phyloP scores from a whole-genome alignment of 2,888 invertebrate genomes.

The Glomeris marginata region DNA sequence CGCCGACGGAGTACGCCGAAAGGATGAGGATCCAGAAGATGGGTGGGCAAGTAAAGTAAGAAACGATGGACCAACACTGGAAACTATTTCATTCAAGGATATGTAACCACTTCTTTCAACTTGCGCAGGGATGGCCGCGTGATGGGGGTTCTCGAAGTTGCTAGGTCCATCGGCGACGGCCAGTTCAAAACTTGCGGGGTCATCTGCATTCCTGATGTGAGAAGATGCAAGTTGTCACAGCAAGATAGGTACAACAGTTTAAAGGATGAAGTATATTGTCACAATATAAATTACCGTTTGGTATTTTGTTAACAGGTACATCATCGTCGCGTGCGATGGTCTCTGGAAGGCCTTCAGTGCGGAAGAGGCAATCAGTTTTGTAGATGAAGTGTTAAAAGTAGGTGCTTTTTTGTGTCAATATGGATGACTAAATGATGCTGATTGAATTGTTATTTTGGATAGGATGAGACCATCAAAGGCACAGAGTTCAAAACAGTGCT shows the following conservation, averaged over 20 bases:
- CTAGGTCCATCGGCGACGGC: constrained; percentile 37
- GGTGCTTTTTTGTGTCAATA: too few species aligned
- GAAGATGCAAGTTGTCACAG: constrained; percentile 32
- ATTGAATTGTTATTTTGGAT: too few species aligned
- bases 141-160: constrained; percentile 34
- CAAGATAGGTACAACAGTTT: constrained; percentile 28
- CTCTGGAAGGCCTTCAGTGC: constrained; percentile 37
- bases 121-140: constrained; percentile 28
- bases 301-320: constrained; percentile 27
- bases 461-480: constrained; percentile 1
- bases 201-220: constrained; percentile 34
- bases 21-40: constrained; percentile 36
- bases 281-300: not conserved
- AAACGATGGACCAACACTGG: too few species aligned
- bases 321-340: constrained; percentile 38
- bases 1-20: constrained; percentile 34
- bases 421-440: too few species aligned
- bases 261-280: too few species aligned
- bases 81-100: too few species aligned
- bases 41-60: constrained; percentile 35
- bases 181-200: constrained; percentile 37
- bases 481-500: constrained; percentile 13
- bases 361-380: constrained; percentile 27
- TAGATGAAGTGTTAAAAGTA: constrained; percentile 15
- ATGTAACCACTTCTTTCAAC: constrained; percentile 1